Evolutionary conservation across 2,797 vertebrate genomes (phyloP).

Genomic region (Balearica regulorum): DNA sequence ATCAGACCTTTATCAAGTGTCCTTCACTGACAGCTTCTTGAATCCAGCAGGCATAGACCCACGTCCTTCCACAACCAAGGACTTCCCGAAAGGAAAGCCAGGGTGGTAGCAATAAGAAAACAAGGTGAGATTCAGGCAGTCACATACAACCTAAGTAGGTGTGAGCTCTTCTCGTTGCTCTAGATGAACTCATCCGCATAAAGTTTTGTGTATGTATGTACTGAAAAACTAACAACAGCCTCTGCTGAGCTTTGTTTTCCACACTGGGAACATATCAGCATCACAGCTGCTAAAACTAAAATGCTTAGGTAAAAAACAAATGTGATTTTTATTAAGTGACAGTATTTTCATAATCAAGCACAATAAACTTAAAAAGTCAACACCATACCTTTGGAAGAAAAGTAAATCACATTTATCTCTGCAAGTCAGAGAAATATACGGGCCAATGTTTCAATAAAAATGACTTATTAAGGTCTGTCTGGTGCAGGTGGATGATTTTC

Average conservation of each 20-base stretch:
- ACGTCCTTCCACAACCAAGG: background rate
- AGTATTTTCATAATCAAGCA: background rate
- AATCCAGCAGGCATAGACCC: background rate
- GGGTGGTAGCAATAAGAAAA: background rate
- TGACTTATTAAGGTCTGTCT: background rate
- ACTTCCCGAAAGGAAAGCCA: background rate
- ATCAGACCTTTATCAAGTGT: background rate
- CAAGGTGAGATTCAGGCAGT: background rate
- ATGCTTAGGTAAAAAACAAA: slow-evolving; percentile 30
- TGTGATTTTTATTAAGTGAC: background rate
- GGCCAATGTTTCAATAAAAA: background rate
- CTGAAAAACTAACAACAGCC: slow-evolving; percentile 51
- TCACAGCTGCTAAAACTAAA: slow-evolving; percentile 58
- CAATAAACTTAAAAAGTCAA: background rate
- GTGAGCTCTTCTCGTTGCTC: background rate
- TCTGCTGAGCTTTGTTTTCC: slow-evolving; percentile 47
- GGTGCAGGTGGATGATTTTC: background rate
- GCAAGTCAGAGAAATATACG: background rate
- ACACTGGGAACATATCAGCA: slow-evolving; percentile 44
- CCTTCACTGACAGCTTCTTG: background rate
- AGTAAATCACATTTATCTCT: background rate
- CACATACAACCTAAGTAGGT: background rate
- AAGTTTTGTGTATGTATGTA: slow-evolving; percentile 39
- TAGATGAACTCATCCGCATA: background rate
- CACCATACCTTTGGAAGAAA: background rate